Evolutionary conservation across 2,113 vertebrate species (phyloP).

Genomic region (Verasper variegatus): DNA sequence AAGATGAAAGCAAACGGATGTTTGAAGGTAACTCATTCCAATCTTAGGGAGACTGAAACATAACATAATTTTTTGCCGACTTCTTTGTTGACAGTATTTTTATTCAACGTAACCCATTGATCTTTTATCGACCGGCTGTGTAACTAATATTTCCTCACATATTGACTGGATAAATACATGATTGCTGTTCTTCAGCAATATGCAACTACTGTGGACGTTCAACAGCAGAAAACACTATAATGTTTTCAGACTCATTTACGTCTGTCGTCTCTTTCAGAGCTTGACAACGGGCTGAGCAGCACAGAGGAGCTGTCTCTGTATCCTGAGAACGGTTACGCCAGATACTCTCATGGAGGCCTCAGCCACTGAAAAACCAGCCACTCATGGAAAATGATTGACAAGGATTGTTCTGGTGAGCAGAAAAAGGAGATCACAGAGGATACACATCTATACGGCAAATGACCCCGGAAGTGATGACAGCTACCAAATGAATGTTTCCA

Average conservation of each 20-base stretch:
- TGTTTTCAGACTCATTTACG: background rate
- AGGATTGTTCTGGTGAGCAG: background rate
- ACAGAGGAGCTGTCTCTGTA: slow-evolving; percentile 89
- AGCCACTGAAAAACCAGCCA: slow-evolving; percentile 45
- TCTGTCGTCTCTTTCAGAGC: slow-evolving; percentile 81
- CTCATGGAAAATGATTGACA: background rate
- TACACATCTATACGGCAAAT: background rate
- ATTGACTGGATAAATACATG: too few relatives aligned
- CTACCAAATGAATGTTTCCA: background rate
- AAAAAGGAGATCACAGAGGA: background rate
- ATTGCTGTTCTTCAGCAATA: too few relatives aligned
- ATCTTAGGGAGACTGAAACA: too few relatives aligned
- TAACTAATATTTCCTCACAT: background rate
- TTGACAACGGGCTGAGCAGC: slow-evolving; percentile 86
- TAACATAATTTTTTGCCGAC: too few relatives aligned
- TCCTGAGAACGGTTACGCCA: slow-evolving; percentile 85
- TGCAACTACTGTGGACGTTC: background rate
- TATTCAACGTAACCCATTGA: background rate
- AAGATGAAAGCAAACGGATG: too few relatives aligned
- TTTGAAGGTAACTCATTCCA: too few relatives aligned
- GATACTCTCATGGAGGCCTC: slow-evolving; percentile 79
- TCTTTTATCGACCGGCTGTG: background rate
- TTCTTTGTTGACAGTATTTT: too few relatives aligned
- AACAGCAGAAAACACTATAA: background rate
- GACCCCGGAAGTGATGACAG: background rate